Base-by-base conservation (phyloP, 2,797 vertebrate species). In the Glyptemys insculpta region DNA sequence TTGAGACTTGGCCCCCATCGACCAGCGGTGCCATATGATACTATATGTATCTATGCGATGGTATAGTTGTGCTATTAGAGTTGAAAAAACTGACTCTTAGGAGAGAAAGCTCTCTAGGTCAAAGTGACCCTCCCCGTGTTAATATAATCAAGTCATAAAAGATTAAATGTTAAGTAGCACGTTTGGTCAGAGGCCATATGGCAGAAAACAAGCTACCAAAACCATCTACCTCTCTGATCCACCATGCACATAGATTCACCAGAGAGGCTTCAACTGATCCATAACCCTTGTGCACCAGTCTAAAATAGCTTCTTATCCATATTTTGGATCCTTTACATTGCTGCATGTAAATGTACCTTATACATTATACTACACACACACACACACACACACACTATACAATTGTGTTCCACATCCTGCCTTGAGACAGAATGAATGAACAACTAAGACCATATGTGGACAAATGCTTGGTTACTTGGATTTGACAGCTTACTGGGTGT, bases 351-450 rank as follows among this genome's bases (percentile, higher is more conserved):
- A 74, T 65, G 57, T 72, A 19, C 65, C 23, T 47, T 47, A 27
- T 41, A 29, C 25, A 16, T 62, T 34, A 62, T 62, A 29, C 29
- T 12, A 12, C 3, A 29, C 29, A 57, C 27, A 14, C 10, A 59
- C 29, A 6, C 6, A 57, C 11, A 62, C 12, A 59, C 23, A 56
- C 92, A 89, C 81, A 5, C 1, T 0, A 0, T 89, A 94, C 86
- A 53, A 85, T 59, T 94, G 85, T 97, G 94, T 97, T 97, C 94
- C 86, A 86, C 18, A 88, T 93, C 86, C 41, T 95, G 76, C 91
- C 96, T 86, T 93, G 88, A 94, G 93, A 88, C 68, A 2, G 81
- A 57, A 91, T 96, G 94, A 97, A 94, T 90, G 91, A 93, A 56
- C 1, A 81, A 93, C 94, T 81, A 89, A 85, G 92, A 78, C 0